Evolutionary conservation across 1,140 invertebrate genomes (phyloP).

Genomic region (Lineus longissimus): DNA sequence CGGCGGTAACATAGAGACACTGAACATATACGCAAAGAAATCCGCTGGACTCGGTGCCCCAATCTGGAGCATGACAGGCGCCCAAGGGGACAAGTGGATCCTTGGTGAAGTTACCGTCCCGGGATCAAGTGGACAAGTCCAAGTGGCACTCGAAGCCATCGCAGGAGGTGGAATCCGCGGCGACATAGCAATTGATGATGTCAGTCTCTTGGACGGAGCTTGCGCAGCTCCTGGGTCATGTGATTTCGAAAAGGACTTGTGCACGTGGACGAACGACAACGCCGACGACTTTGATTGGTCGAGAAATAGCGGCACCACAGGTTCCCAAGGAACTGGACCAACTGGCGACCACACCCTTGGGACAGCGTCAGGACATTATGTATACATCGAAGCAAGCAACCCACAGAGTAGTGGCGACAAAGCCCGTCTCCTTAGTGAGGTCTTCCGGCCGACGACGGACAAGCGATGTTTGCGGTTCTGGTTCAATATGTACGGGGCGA

Average conservation of each 20-base stretch:
- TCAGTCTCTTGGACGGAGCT: conserved; percentile 61
- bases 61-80: conserved; percentile 35
- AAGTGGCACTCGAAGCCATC: conserved; percentile 66
- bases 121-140: conserved; percentile 11
- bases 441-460: conserved; percentile 5
- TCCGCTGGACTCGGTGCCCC: conserved; percentile 31
- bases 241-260: conserved; percentile 68
- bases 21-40: conserved; percentile 16
- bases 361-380: neutral
- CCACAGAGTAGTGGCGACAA: conserved; percentile 5
- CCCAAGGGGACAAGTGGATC: conserved; percentile 43
- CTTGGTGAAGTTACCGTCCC: neutral
- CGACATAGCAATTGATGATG: conserved; percentile 71
- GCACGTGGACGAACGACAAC: conserved; percentile 68
- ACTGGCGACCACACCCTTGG: neutral
- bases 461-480: neutral
- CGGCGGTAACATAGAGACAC: conserved; percentile 10
- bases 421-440: neutral
- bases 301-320: conserved; percentile 63
- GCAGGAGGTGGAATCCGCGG: conserved; percentile 63
- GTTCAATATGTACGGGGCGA: neutral
- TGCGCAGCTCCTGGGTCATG: conserved; percentile 49
- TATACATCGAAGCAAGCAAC: conserved; percentile 11
- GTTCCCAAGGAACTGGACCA: conserved; percentile 31
- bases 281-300: conserved; percentile 70